Conservation (phyloP, 1,140 invertebrate genomes). For the Mylabris phalerata region DNA sequence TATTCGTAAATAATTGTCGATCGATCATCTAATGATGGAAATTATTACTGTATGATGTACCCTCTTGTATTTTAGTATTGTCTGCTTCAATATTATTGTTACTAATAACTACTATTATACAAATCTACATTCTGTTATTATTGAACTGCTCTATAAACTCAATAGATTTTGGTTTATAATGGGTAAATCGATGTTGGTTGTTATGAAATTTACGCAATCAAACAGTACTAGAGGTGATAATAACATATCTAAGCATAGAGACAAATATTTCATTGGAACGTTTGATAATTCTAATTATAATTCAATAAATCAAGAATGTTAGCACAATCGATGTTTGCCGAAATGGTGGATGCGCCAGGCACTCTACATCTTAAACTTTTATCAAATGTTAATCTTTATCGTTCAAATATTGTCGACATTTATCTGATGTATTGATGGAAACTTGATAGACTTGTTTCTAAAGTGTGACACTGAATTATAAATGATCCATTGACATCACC, state of each 20-base stretch:
- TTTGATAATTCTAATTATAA: slow-evolving; percentile 1
- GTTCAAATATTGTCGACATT: slow-evolving; percentile 2
- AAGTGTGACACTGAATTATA: neutral
- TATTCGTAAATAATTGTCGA: neutral
- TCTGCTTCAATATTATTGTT: slow-evolving; percentile 11
- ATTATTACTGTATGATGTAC: slow-evolving; percentile 15
- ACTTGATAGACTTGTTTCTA: neutral
- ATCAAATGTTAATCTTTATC: no score
- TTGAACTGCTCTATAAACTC: slow-evolving; percentile 1
- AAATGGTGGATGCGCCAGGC: no score
- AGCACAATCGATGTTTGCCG: no score
- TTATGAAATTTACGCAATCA: neutral
- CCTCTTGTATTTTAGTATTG: slow-evolving; percentile 10
- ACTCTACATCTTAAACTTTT: no score
- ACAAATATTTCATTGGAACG: neutral
- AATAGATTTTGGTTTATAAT: neutral
- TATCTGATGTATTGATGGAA: neutral
- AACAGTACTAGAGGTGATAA: neutral
- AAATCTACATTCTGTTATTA: slow-evolving; percentile 9
- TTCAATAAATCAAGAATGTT: no score
- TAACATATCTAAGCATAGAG: neutral
- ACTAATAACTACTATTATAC: slow-evolving; percentile 11
- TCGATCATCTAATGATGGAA: slow-evolving; percentile 2
- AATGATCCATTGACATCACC: slow-evolving; percentile 2
- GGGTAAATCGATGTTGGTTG: slow-evolving; percentile 1